Evolutionary conservation across 1,140 invertebrate genomes (phyloP), one percentile per base, ranked within the genome.

Genomic region (Lucilia sericata): DNA sequence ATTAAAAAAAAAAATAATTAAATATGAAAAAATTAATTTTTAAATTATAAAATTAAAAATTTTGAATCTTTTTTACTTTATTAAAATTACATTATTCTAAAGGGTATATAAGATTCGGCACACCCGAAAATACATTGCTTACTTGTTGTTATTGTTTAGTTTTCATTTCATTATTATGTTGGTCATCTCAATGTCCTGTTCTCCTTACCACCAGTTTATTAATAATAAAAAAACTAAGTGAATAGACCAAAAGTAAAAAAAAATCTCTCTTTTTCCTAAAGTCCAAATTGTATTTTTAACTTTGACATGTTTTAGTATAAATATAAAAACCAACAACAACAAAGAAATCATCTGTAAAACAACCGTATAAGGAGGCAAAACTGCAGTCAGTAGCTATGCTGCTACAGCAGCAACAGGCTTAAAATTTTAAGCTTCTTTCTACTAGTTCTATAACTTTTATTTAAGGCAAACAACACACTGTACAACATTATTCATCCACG

Each of bases 281-380:
- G 51, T 55, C 51, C 51, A 55, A 55, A 55, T 55, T 55, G 51
- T 55, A 55, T 55, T 55, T 42, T 55, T 55, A 55, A 55, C 51
- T 55, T 55, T 55, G 51, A 55, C 51, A 55, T 55, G 51, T 55
- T 55, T 55, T 55, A 42, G 51, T 17, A 55, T 12, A 55, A 55
- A 42, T 3, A 49, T 49, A 49, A 49, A 49, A 49, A 49, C 49
- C 49, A 49, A 55, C 7, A 17, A 17, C 51, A 55, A 13, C 51
- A 14, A 55, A 55, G 12, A 42, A 42, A 42, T 7, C 10, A 42
- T 42, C 42, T 42, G 42, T 42, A 42, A 42, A 42, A 42, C 42
- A 42, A 42, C 42, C 42, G 42, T 42, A 42, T 42, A 42, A 42
- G 42, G 42, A 55, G 51, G 13, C 51, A 55, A 55, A n/a, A 14